Base-by-base conservation (phyloP, 1,140 invertebrate species). In the Trachymyrmex cornetzi region DNA sequence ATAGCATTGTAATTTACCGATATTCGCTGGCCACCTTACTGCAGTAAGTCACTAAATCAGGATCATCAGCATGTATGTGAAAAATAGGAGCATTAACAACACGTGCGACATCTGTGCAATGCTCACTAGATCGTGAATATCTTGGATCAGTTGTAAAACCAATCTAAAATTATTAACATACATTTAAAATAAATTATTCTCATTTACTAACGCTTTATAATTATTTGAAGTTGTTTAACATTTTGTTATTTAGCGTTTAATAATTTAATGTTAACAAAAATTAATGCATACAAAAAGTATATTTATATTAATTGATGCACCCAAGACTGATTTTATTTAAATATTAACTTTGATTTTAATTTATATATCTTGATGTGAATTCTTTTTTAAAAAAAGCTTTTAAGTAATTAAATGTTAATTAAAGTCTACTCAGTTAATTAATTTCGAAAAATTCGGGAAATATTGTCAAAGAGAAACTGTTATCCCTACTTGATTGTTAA, bases 71-170 rank as follows among this genome's bases (percentile, higher is more conserved):
- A 94, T 99, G 99, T 0, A 99, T 98, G 93, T 99, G 99, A 93
- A 99, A 98, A 79, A 99, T 98, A 0, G 99, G 99, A 19, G 98
- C 98, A 90, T 98, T 97, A 0, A 99, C 97, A 24, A 98, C 97
- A 87, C 98, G 97, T 0, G 97, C 98, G 44, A 99, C 97, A 94
- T 99, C 98, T 89, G 95, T 96, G 82, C 97, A 97, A 90, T 97
- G 97, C 0, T 94, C 94, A 24, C 96, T 96, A 44, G 97, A 97
- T 71, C 97, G 95, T 0, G 96, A 96, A 90, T 97, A 97, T 38
- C 98, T 95, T 3, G 99, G 98, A 95, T 99, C 98, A 27, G 99
- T 99, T 19, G 99, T 99, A 94, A 99, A 99, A 1, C 99, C 98
- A 93, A 94, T 93, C 93, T 94, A 22, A 96, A 96, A 61, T 77